Evolutionary conservation across 2,797 vertebrate species (phyloP).

Genomic region (Lacerta bilineata): DNA sequence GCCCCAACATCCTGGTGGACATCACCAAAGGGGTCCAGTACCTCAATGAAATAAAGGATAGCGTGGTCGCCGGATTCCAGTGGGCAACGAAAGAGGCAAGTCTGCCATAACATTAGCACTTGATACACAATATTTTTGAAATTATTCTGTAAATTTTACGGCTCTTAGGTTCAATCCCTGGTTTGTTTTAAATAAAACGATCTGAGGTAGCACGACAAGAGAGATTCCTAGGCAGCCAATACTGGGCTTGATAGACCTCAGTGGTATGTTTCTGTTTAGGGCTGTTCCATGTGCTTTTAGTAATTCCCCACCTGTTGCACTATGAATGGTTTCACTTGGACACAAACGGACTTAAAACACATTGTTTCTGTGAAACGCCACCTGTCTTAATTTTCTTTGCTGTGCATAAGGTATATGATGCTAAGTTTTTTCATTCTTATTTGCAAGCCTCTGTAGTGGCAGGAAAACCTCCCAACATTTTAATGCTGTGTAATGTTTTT

Average conservation of each 20-base stretch:
- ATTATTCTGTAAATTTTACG: not conserved
- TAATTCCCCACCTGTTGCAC: not conserved
- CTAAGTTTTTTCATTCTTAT: not conserved
- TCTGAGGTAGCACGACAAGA: not conserved
- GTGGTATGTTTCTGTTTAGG: too few relatives aligned
- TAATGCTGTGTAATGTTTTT: not conserved
- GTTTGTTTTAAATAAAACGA: not conserved
- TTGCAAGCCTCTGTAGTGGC: not conserved
- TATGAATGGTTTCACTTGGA: not conserved
- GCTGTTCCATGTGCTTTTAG: not conserved
- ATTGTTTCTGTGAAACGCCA: not conserved
- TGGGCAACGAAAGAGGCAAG: slow-evolving; percentile 69
- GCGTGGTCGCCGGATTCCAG: slow-evolving; percentile 67
- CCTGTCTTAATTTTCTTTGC: not conserved
- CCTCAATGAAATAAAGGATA: slow-evolving; percentile 68
- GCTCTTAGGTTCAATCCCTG: too few relatives aligned
- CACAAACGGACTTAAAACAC: not conserved
- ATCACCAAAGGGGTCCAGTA: slow-evolving; percentile 70
- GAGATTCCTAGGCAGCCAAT: not conserved
- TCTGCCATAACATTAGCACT: too few relatives aligned
- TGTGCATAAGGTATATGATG: not conserved
- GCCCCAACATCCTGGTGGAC: slow-evolving; percentile 61
- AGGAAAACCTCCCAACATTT: not conserved
- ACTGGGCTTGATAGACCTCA: not conserved
- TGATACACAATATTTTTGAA: not conserved